phyloP scores from a whole-genome alignment of 2,113 vertebrate genomes.

The Alces alces region DNA sequence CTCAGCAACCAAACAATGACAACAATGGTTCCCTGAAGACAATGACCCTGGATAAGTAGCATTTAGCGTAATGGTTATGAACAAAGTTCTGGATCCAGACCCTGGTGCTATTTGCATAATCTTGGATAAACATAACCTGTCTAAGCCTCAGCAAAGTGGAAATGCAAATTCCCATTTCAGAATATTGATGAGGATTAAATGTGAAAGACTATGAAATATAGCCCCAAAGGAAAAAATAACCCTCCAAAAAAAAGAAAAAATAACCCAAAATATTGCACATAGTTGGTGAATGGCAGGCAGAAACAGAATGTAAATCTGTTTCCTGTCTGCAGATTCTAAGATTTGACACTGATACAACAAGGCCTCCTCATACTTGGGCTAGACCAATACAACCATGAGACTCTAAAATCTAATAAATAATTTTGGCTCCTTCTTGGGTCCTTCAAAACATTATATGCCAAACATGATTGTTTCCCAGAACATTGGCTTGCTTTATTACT shows the following conservation, averaged over 20 bases:
- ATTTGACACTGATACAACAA: fast-evolving
- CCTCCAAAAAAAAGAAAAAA: too few species aligned
- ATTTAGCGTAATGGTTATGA: neutral
- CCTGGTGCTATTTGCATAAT: neutral
- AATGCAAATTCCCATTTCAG: neutral
- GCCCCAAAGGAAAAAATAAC: neutral
- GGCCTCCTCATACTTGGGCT: neutral
- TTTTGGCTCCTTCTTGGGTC: neutral
- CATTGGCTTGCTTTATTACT: neutral
- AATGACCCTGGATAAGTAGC: neutral
- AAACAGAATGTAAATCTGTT: neutral
- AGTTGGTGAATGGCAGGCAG: neutral
- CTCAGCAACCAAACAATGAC: neutral
- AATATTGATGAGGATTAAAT: neutral
- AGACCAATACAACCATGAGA: neutral
- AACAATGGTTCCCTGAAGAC: neutral
- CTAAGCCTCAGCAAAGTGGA: neutral
- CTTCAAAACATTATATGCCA: neutral
- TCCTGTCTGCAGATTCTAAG: neutral
- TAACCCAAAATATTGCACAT: too few species aligned
- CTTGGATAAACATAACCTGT: neutral
- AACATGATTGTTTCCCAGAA: neutral
- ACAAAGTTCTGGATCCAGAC: neutral
- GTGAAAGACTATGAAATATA: neutral
- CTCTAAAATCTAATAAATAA: neutral